Percentiles rank a stretch among this genome's conserved stretches.
These are phyloP conservation scores for Eustalomyia histrio DNA, from an alignment of 2,888 invertebrate genomes.

Conservation along the genomic window DNA sequence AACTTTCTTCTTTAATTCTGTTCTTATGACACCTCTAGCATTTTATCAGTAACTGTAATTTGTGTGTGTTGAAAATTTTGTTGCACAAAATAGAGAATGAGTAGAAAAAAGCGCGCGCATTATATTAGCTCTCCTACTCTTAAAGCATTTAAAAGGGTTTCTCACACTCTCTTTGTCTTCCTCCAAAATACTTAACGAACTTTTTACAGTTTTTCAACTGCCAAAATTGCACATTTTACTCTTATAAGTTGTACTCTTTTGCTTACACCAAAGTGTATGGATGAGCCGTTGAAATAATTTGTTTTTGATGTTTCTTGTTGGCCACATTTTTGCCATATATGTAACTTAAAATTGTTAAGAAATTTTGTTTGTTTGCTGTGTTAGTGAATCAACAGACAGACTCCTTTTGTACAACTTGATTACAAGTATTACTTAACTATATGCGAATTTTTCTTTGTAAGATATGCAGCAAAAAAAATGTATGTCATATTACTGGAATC, in stretches of 20 bases:
- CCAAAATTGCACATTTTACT: slow-evolving; percentile 18
- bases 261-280: slow-evolving; percentile 7
- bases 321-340: slow-evolving; percentile 39
- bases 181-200: not conserved
- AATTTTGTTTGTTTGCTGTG: slow-evolving; percentile 29
- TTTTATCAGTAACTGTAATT: not conserved
- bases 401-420: slow-evolving; percentile 58
- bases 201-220: slow-evolving; percentile 34
- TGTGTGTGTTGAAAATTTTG: not conserved
- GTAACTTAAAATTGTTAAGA: slow-evolving; percentile 37
- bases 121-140: slow-evolving; percentile 31
- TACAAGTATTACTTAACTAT: slow-evolving; percentile 58
- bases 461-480: slow-evolving; percentile 47
- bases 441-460: slow-evolving; percentile 21
- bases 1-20: no score
- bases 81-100: slow-evolving; percentile 30
- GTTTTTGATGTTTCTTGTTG: slow-evolving; percentile 23
- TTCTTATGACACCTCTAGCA: not conserved
- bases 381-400: slow-evolving; percentile 56
- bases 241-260: not conserved
- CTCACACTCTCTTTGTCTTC: not conserved
- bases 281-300: not conserved
- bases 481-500: slow-evolving; percentile 57
- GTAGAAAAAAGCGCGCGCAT: slow-evolving; percentile 60
- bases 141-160: slow-evolving; percentile 4